These are phyloP conservation scores for Planiliza haematocheilus DNA, from an alignment of 2,113 vertebrate genomes.

Conservation along the genomic window DNA sequence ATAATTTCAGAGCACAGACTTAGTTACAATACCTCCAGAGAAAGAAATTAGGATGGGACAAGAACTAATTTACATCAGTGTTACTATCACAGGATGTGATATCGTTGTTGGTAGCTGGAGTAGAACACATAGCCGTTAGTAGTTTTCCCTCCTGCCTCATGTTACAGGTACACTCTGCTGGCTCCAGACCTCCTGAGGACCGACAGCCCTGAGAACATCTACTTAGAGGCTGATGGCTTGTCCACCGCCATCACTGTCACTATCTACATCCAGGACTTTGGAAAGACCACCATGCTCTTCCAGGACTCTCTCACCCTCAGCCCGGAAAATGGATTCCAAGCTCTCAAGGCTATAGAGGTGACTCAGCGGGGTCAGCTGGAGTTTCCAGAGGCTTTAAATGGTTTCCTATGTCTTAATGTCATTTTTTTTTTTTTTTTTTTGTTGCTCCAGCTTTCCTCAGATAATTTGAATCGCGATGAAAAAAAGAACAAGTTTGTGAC, in stretches of 20 bases:
- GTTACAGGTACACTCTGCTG: slow-evolving; percentile 73
- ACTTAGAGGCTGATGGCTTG: slow-evolving; percentile 61
- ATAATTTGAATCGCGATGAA: slow-evolving; percentile 43
- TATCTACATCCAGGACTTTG: slow-evolving; percentile 57
- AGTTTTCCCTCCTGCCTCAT: background rate
- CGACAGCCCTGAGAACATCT: slow-evolving; percentile 79
- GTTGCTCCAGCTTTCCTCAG: slow-evolving; percentile 74
- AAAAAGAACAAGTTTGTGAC: slow-evolving; percentile 71
- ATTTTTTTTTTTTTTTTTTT: too few species aligned
- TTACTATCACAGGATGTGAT: too few species aligned
- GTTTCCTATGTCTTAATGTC: too few species aligned
- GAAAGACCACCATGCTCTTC: background rate
- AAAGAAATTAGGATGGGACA: too few species aligned
- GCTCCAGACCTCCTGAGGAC: slow-evolving; percentile 76
- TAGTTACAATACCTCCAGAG: too few species aligned
- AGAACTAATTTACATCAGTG: too few species aligned
- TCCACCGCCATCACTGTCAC: slow-evolving; percentile 31
- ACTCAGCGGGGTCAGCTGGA: background rate
- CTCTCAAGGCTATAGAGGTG: slow-evolving; percentile 75
- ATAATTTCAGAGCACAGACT: too few species aligned
- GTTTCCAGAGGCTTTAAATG: too few species aligned
- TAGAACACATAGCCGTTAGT: too few species aligned
- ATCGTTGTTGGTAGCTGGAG: too few species aligned
- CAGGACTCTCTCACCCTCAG: slow-evolving; percentile 54
- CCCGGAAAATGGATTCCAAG: slow-evolving; percentile 51